Conservation (phyloP, 2,797 vertebrate genomes). For the Myripristis murdjan region DNA sequence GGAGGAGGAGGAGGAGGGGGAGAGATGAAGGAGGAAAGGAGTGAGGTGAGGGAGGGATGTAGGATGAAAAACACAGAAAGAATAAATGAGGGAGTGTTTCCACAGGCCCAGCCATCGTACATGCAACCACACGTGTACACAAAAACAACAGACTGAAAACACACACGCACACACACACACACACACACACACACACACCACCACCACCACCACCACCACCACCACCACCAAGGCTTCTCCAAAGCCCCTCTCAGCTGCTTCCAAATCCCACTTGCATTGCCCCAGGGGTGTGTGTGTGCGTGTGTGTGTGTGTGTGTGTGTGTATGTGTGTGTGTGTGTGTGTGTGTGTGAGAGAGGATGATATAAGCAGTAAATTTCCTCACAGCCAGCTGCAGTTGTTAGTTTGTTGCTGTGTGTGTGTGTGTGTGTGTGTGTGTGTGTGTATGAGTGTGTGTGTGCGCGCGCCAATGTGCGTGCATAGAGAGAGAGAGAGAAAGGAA, state of each 20-base stretch:
- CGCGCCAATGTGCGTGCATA: conserved; percentile 19
- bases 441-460: background rate
- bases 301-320: conserved; percentile 26
- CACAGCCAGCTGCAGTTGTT: conserved; percentile 57
- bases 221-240: conserved; percentile 18
- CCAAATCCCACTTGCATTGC: conserved; percentile 64
- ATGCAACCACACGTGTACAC: conserved; percentile 51
- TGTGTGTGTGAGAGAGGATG: conserved; percentile 19
- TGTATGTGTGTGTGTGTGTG: conserved; percentile 18
- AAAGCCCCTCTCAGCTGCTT: conserved; percentile 65
- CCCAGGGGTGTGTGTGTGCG: conserved; percentile 32
- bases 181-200: background rate
- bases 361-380: conserved; percentile 52
- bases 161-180: background rate
- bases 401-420: conserved; percentile 38
- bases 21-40: no score
- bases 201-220: background rate
- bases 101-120: conserved; percentile 23
- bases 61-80: conserved; percentile 21
- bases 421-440: conserved; percentile 26
- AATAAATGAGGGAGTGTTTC: conserved; percentile 27
- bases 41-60: conserved; percentile 19
- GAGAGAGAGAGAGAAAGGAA: conserved; percentile 6
- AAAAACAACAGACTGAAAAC: conserved; percentile 38
- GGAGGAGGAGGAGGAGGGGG: background rate